A percentile compares a stretch with the other conserved stretches of the same genome.
Evolutionary conservation across 2,888 invertebrate genomes (phyloP).

Genomic region (Azorinus chamasolen): DNA sequence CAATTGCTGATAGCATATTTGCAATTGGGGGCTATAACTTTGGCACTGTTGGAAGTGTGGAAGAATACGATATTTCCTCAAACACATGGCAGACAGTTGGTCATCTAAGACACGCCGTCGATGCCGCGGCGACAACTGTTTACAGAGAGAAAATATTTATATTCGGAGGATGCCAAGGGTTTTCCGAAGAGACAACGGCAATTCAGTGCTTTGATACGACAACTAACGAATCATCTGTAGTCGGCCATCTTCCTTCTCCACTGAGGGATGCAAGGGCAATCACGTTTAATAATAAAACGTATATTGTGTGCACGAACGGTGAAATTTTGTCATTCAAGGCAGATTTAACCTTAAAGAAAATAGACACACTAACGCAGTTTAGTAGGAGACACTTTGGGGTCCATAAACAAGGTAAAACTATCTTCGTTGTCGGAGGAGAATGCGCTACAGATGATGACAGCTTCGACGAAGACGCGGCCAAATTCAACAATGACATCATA

Average conservation of each 20-base stretch:
- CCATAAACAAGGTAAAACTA: conserved; percentile 23
- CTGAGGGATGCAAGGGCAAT: conserved; percentile 56
- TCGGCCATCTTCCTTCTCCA: conserved; percentile 57
- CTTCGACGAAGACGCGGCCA: background rate
- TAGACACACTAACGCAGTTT: conserved; percentile 46
- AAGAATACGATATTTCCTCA: conserved; percentile 62
- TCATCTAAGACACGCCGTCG: conserved; percentile 58
- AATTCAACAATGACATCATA: background rate
- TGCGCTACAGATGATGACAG: conserved; percentile 5
- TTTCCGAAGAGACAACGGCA: conserved; percentile 51
- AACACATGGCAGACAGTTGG: conserved; percentile 64
- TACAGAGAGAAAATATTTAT: conserved; percentile 59
- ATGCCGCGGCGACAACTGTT: conserved; percentile 56
- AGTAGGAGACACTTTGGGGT: conserved; percentile 63
- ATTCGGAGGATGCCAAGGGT: conserved; percentile 67
- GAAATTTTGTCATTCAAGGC: conserved; percentile 53
- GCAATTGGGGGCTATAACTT: conserved; percentile 66
- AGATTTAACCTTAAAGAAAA: conserved; percentile 30
- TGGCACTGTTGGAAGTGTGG: conserved; percentile 59
- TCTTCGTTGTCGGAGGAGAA: conserved; percentile 55
- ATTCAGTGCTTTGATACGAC: conserved; percentile 67
- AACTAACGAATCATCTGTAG: conserved; percentile 44
- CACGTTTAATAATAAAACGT: conserved; percentile 46
- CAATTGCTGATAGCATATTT: conserved; percentile 52
- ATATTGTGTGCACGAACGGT: conserved; percentile 56